Base-by-base conservation (phyloP, 2,888 invertebrate genomes). In the Perdita meconis region DNA sequence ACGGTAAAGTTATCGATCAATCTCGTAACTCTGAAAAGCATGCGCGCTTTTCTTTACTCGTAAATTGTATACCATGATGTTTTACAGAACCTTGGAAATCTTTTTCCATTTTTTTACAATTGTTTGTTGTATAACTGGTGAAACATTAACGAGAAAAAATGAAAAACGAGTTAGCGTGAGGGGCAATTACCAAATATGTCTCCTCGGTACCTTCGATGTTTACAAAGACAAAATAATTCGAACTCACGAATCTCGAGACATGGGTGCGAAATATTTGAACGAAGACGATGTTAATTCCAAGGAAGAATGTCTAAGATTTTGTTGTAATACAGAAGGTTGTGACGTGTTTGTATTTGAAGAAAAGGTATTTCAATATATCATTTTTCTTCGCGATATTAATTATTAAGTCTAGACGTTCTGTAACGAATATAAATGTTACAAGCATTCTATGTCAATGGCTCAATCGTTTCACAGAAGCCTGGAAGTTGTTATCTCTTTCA, bases 331-430 rank as follows among this genome's bases (percentile, higher is more conserved):
- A 2, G 95, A 96, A 60, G 93, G 95, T 78, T 98, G 98, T 92
- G 97, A 98, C 92, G 97, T 98, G 26, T 98, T 97, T 92, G 96
- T 98, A 84, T 98, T 96, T 90, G 98, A 98, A 92, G 97, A 98
- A 90, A 98, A 97, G 95, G 97, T 97, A 70, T 36, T 10, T 22
- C n/a, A n/a, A n/a, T n/a, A n/a, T n/a, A n/a, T n/a, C n/a, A n/a
- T n/a, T n/a, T n/a, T n/a, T n/a, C n/a, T n/a, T n/a, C n/a, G n/a
- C n/a, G n/a, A n/a, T n/a, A n/a, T n/a, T n/a, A n/a, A n/a, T n/a
- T n/a, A n/a, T n/a, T n/a, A n/a, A n/a, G n/a, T n/a, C n/a, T n/a
- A n/a, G n/a, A n/a, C n/a, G n/a, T n/a, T n/a, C n/a, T n/a, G n/a
- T n/a, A n/a, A n/a, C n/a, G n/a, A n/a, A n/a, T n/a, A n/a, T n/a